These are phyloP conservation scores for Psix sp. DNA, from an alignment of 1,140 invertebrate genomes.

Conservation along the genomic window DNA sequence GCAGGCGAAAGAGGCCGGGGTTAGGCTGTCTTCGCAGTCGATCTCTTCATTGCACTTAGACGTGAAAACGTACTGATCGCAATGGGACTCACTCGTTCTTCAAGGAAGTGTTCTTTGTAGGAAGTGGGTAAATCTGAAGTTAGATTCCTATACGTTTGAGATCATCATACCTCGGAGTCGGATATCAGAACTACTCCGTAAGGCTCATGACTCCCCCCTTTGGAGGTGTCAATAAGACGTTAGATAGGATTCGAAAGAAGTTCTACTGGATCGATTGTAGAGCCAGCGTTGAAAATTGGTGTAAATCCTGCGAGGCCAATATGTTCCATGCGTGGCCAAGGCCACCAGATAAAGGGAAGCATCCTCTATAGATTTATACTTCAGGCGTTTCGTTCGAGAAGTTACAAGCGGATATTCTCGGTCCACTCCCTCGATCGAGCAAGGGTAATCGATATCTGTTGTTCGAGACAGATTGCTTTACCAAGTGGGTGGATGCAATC, in stretches of 20 bases:
- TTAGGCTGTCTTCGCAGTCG: constrained; percentile 12
- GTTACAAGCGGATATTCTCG: constrained; percentile 47
- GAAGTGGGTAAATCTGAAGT: no score
- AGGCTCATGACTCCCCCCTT: constrained; percentile 17
- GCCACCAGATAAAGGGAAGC: constrained; percentile 4
- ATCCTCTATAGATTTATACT: constrained; percentile 38
- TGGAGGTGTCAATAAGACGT: constrained; percentile 31
- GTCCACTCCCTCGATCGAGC: constrained; percentile 35
- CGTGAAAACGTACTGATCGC: constrained; percentile 27
- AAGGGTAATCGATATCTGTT: constrained; percentile 48
- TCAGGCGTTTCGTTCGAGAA: constrained; percentile 32
- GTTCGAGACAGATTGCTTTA: constrained; percentile 43
- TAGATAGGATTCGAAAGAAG: constrained; percentile 20
- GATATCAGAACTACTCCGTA: constrained; percentile 5
- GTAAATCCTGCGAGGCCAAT: constrained; percentile 47
- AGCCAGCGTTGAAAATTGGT: constrained; percentile 53
- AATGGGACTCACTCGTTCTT: constrained; percentile 33
- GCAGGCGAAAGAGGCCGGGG: constrained; percentile 15
- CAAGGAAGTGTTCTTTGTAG: no score
- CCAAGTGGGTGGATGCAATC: no score
- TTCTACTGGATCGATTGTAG: constrained; percentile 53
- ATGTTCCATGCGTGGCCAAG: constrained; percentile 59
- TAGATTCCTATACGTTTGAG: constrained; percentile 12
- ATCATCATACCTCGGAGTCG: constrained; percentile 17
- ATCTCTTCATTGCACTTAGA: constrained; percentile 9